phyloP scores from a whole-genome alignment of 2,888 invertebrate species.

The Drosophila ochracea region DNA sequence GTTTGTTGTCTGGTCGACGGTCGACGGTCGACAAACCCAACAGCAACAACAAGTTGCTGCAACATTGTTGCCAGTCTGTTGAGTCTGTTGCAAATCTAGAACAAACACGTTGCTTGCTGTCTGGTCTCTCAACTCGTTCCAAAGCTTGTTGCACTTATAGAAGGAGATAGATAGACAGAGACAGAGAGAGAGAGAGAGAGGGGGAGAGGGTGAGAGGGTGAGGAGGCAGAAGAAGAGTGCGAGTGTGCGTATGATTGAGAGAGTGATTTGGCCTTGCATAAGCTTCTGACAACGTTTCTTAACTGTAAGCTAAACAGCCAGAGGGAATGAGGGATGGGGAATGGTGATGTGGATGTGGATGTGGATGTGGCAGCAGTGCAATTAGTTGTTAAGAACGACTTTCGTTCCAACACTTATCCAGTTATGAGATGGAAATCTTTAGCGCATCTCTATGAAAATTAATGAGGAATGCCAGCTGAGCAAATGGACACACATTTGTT shows the following conservation, averaged over 20 bases:
- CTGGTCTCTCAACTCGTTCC: conserved; percentile 38
- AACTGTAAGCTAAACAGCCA: conserved; percentile 7
- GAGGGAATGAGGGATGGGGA: background rate
- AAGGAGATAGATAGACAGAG: background rate
- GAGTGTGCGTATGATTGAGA: conserved; percentile 17
- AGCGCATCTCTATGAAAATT: background rate
- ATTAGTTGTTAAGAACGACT: conserved; percentile 32
- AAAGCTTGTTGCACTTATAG: conserved; percentile 20
- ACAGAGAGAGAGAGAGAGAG: background rate
- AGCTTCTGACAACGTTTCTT: conserved; percentile 30
- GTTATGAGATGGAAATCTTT: conserved; percentile 21
- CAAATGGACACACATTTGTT: background rate
- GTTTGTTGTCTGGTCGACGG: conserved; percentile 13
- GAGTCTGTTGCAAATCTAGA: conserved; percentile 59
- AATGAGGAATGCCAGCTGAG: conserved; percentile 9
- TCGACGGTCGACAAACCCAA: background rate
- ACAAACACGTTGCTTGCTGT: conserved; percentile 43
- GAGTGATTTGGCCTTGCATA: conserved; percentile 42
- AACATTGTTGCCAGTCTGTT: conserved; percentile 67
- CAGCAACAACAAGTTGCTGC: conserved; percentile 63
- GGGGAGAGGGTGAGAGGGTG: too few relatives aligned
- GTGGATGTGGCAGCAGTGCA: background rate
- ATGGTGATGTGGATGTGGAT: background rate
- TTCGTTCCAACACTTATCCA: conserved; percentile 26
- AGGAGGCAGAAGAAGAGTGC: background rate